Evolutionary conservation across 2,888 invertebrate species (phyloP), one percentile per base, ranked within the genome.

Genomic region (Drosophila gaucha): DNA sequence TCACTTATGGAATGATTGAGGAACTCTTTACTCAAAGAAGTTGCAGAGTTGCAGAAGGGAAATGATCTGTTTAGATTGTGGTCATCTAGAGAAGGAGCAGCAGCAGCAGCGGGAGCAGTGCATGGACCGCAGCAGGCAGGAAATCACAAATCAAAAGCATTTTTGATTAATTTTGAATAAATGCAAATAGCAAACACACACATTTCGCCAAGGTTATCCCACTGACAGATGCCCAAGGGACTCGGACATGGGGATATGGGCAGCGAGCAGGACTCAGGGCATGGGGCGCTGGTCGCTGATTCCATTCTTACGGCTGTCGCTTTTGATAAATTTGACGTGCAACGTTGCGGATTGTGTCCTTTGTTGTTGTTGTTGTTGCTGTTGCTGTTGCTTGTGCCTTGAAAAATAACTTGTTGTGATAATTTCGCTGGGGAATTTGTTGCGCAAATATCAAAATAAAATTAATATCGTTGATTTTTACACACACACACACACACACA

Each of bases 141-240:
- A 90, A 90, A 88, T 89, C 90, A 86, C 90, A 88, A 89, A 86
- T 90, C 87, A 89, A 80, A 86, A 80, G 67, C 73, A 70, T 63
- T 78, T 90, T 89, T 89, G 90, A 90, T 90, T 90, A 90, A 90
- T 90, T 90, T 89, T 84, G 84, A 84, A 86, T 88, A 88, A 83
- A 87, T 88, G 76, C 82, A 77, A 74, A 78, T 73, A 78, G 72
- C 67, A 80, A 78, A 77, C 65, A 46, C 9, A 30, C 47, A 64
- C 60, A 74, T 67, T 77, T 73, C 54, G 79, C 76, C 73, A 76
- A 76, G 80, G 84, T 59, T 73, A 69, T 66, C 52, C 78, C 56
- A 60, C 80, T 83, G 83, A 83, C 79, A 79, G 64, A 63, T 84
- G 80, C 69, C 73, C 67, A 54, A 20, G 54, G 33, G 31, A 28